Base-by-base conservation (phyloP, 2,113 vertebrate species). In the Bos indicus region DNA sequence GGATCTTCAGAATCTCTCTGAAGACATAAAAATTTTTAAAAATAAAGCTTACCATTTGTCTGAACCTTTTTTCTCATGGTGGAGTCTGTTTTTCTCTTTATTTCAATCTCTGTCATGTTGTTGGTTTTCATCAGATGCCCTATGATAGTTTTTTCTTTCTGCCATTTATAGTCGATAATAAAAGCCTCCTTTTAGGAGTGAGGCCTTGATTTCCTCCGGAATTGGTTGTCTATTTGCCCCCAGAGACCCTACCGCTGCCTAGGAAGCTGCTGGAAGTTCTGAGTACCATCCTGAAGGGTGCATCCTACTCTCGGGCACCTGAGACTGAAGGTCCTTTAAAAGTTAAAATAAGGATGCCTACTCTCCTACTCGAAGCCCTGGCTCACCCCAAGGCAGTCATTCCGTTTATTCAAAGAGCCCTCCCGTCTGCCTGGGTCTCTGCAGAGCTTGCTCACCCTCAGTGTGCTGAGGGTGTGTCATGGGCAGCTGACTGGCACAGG, bases 1-100 rank as follows among this genome's bases (percentile, higher is more conserved):
- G 5, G 62, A 40, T 94, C 71, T 90, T 95, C 81, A 94, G 57
- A 90, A 87, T 96, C 12, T 82, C 36, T 95, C 51, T 92, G 51
- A 90, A 88, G 23, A 67, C 36, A 28, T 28, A 59, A 86, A 28
- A 60, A 2, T 26, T 56, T 67, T 81, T 92, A 14, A 40, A 40
- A 71, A 60, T 7, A 51, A 93, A 85, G 43, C 15, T 86, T 85
- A 25, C 85, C 10, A 36, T 90, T 96, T 86, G 64, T 93, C 36
- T 13, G 4, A 81, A 57, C 87, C 92, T 92, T n/a, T 36, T 85
- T 94, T 90, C 83, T 57, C 17, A 56, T 80, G 56, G 11, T 21
- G 10, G 28, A 6, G 15, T 60, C n/a, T 14, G 1, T 88, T 91
- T 94, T 96, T 93, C n/a, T 94, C 17, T 94, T 56, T 84, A 81